These are phyloP conservation scores for Tetanocera ferruginea DNA, from an alignment of 2,888 invertebrate species.

Conservation along the genomic window DNA sequence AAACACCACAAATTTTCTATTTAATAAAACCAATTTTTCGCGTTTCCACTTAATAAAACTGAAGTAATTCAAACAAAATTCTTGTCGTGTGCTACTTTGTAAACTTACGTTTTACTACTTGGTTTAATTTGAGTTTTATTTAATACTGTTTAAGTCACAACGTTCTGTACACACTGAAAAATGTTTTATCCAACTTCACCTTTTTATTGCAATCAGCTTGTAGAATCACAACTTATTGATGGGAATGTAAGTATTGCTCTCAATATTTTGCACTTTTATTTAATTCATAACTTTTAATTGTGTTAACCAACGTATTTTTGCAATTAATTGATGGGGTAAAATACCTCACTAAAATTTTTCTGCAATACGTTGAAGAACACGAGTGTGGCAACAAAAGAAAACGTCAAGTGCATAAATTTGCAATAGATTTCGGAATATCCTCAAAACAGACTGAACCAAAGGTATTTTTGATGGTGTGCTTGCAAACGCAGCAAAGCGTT, in stretches of 20 bases:
- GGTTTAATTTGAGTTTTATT: neutral
- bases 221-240: conserved; percentile 66
- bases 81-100: neutral
- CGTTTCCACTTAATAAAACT: neutral
- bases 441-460: neutral
- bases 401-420: neutral
- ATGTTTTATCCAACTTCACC: conserved; percentile 69
- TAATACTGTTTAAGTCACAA: neutral
- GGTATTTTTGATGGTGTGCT: too few relatives aligned
- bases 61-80: neutral
- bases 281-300: too few relatives aligned
- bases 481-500: neutral
- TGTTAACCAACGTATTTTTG: neutral
- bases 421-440: neutral
- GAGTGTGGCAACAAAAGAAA: neutral
- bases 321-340: neutral
- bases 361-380: neutral
- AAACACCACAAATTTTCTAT: neutral
- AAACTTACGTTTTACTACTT: neutral
- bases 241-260: conserved; percentile 62
- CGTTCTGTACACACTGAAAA: conserved; percentile 15
- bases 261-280: neutral
- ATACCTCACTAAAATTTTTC: neutral
- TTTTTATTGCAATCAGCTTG: conserved; percentile 61
- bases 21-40: too few relatives aligned